Base-by-base conservation (phyloP, 2,888 invertebrate genomes). In the Drosophila meridionalis region DNA sequence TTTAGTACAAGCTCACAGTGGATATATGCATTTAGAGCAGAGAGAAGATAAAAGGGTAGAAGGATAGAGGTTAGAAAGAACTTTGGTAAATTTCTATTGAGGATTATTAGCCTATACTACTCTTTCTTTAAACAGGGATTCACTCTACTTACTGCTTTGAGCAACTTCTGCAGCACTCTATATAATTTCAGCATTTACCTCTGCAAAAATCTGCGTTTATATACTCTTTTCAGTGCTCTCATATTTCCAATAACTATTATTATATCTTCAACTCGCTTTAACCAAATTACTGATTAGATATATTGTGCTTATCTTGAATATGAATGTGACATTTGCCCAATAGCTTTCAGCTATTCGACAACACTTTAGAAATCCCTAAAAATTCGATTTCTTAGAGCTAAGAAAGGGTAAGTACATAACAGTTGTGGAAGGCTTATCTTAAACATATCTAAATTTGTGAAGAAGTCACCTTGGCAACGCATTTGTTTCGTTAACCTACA, bases 281-380 rank as follows among this genome's bases (percentile, higher is more conserved):
- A 20, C 26, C 36, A 7, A 52, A 52, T 12, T n/a, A 1, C 34
- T 52, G 52, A 52, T 52, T 52, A 34, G 52, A 52, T 50, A 32
- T 52, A 20, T 36, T 12, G 11, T 5, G 36, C 52, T 52, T 52
- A 52, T 52, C 52, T 26, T 52, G 12, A 11, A 20, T 52, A 20
- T 20, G 34, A 50, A 50, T 50, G 34, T 34, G 5, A 20, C 32
- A 34, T 34, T 32, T 6, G 20, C 1, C 6, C 52, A 34, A 6
- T 34, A 52, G 3, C 20, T 34, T 6, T 34, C 30, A 32, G 48
- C 48, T 30, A 14, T 48, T 50, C 20, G 32, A 32, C n/a, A 50
- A 20, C 20, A 3, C 4, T 50, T 50, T 5, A 5, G 2, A n/a
- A 32, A 50, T 50, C 50, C n/a, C 2, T 32, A 0, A 5, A 50